Percentiles rank a stretch among this genome's conserved stretches.
These are phyloP conservation scores for Heliconius hewitsoni DNA, from an alignment of 1,140 invertebrate genomes.

Conservation along the genomic window DNA sequence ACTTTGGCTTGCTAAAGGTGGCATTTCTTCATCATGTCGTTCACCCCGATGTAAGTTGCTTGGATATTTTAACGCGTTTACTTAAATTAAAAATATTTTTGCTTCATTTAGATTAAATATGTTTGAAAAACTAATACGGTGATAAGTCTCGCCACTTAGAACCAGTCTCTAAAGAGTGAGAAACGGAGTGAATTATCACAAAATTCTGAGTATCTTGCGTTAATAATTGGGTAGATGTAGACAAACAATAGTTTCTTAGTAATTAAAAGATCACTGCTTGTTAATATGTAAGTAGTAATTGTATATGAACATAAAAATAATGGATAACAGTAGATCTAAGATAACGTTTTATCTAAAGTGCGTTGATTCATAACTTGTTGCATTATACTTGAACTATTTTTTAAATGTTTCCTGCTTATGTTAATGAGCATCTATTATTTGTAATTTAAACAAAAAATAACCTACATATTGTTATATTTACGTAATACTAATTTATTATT, in stretches of 20 bases:
- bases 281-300: not conserved
- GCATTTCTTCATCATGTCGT: slow-evolving; percentile 57
- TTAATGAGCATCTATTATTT: not conserved
- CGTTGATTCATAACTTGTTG: slow-evolving; percentile 10
- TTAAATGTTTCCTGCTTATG: not conserved
- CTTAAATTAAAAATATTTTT: not conserved
- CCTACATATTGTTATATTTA: not conserved
- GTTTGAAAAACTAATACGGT: no score
- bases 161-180: no score
- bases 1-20: slow-evolving; percentile 43
- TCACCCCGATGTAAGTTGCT: slow-evolving; percentile 75
- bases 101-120: not conserved
- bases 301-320: not conserved
- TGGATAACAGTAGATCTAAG: not conserved
- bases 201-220: no score
- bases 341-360: not conserved
- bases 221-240: no score
- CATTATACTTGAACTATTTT: not conserved
- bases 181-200: no score
- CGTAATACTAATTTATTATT: no score
- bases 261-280: no score
- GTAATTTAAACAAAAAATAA: not conserved
- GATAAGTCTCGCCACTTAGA: no score
- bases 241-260: no score
- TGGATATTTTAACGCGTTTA: slow-evolving; percentile 29